These are phyloP conservation scores for Bombylius discolor DNA, from an alignment of 2,888 invertebrate genomes.

Conservation along the genomic window DNA sequence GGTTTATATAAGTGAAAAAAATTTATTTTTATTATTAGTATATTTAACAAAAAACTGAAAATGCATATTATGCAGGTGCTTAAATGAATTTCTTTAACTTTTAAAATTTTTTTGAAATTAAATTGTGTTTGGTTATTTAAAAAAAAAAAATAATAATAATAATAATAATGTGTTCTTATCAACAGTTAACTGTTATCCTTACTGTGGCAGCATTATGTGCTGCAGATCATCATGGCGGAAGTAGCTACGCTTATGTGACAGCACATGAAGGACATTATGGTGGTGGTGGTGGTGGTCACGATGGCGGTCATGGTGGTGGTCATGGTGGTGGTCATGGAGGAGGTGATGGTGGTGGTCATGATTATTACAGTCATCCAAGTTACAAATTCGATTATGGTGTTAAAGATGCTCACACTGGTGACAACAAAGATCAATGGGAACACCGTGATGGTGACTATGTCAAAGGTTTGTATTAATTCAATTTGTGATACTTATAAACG, in stretches of 20 bases:
- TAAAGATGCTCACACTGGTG: slow-evolving; percentile 39
- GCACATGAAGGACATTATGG: slow-evolving; percentile 22
- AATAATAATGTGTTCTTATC: too few relatives aligned
- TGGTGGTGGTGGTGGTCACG: background rate
- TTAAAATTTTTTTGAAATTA: too few relatives aligned
- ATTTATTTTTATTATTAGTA: too few relatives aligned
- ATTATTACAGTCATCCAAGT: slow-evolving; percentile 37
- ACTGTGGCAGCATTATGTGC: slow-evolving; percentile 12
- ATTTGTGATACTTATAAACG: background rate
- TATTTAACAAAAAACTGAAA: background rate
- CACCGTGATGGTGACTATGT: slow-evolving; percentile 41
- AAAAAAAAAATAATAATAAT: too few relatives aligned
- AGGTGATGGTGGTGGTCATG: slow-evolving; percentile 18
- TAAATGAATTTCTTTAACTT: background rate
- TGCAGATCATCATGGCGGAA: slow-evolving; percentile 20
- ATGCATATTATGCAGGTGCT: background rate
- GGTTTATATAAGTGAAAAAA: background rate
- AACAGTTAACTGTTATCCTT: background rate
- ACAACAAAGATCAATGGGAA: slow-evolving; percentile 39
- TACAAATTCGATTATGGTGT: slow-evolving; percentile 39
- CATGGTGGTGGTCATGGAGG: background rate
- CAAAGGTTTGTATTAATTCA: slow-evolving; percentile 24
- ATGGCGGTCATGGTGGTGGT: slow-evolving; percentile 1
- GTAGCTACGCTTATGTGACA: slow-evolving; percentile 25
- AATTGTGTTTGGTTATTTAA: background rate